Percentiles rank a stretch among this genome's conserved stretches.
These are phyloP conservation scores for Mythimna impura DNA, from an alignment of 2,888 invertebrate genomes.

Conservation along the genomic window DNA sequence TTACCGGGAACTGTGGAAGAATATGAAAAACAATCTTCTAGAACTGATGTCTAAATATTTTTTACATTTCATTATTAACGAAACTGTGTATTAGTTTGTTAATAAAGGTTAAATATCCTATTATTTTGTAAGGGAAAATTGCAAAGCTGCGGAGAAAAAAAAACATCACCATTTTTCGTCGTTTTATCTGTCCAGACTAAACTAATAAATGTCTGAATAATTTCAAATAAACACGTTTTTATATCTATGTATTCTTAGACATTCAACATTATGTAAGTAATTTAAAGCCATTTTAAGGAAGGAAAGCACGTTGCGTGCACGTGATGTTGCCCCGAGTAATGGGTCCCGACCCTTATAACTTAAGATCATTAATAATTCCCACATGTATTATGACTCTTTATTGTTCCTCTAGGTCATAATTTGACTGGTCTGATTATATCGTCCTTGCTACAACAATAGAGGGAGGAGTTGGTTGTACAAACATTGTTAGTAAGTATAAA, in stretches of 20 bases:
- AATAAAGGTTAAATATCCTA: too few species aligned
- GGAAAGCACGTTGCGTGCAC: not conserved
- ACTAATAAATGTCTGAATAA: not conserved
- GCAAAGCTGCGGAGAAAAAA: not conserved
- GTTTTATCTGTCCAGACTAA: not conserved
- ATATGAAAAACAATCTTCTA: too few species aligned
- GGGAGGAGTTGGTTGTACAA: constrained; percentile 27
- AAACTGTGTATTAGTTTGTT: too few species aligned
- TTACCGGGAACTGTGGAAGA: too few species aligned
- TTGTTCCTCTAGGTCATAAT: constrained; percentile 15
- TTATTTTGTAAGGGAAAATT: not conserved
- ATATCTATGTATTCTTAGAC: constrained; percentile 2
- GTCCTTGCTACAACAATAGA: constrained; percentile 54
- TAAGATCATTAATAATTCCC: constrained; percentile 18
- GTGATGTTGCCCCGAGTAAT: constrained; percentile 3
- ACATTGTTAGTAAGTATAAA: constrained; percentile 22
- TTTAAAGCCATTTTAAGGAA: not conserved
- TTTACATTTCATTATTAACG: too few species aligned
- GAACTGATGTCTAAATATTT: too few species aligned
- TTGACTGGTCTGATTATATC: constrained; percentile 34
- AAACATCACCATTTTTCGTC: not conserved
- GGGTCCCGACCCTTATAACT: constrained; percentile 14
- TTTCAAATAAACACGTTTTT: constrained; percentile 12
- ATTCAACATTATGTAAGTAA: constrained; percentile 6
- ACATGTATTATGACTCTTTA: constrained; percentile 43